Base-by-base conservation (phyloP, 2,113 vertebrate genomes). In the Lepidiolamprologus cunningtoni region DNA sequence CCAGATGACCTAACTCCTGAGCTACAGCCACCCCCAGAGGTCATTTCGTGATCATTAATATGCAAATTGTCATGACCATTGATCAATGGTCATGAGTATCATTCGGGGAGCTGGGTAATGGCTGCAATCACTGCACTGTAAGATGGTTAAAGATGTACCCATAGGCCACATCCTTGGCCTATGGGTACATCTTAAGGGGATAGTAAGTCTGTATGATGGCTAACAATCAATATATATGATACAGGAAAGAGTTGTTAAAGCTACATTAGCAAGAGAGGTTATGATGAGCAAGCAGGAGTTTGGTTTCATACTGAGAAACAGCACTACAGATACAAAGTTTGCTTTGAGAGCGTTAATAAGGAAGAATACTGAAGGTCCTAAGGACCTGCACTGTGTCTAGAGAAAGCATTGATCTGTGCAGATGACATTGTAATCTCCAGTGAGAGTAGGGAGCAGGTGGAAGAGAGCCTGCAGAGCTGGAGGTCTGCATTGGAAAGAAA, bases 101-200 rank as follows among this genome's bases (percentile, higher is more conserved):
- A 12, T 63, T 63, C 0, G 0, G 17, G 4, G 31, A 63, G 9
- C 31, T 63, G 17, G 17, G 31, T 0, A 63, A n/a, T 63, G 31
- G 1, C 58, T 35, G 9, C 6, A 35, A 63, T n/a, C 6, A 4
- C 58, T 35, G 31, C 58, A 35, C 58, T 63, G 9, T 63, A 19
- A 35, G 28, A 63, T 5, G 31, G 58, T 63, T 19, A 63, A 35
- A 35, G 17, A 63, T 35, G 58, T 63, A 63, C 31, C 31, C 58
- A 63, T 7, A 35, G 31, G 31, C 17, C 4, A 7, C 31, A 28
- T 28, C 26, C 5, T 28, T 28, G 26, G 26, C 26, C 26, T 28
- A 28, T 28, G 4, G 26, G 26, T 28, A 28, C 28, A 1, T 35
- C 4, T 3, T 63, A n/a, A 63, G 17, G 58, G 58, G 31, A 35